Conservation (phyloP, 53 echinoderm and acorn worm species). For the Arbacia lixula region DNA sequence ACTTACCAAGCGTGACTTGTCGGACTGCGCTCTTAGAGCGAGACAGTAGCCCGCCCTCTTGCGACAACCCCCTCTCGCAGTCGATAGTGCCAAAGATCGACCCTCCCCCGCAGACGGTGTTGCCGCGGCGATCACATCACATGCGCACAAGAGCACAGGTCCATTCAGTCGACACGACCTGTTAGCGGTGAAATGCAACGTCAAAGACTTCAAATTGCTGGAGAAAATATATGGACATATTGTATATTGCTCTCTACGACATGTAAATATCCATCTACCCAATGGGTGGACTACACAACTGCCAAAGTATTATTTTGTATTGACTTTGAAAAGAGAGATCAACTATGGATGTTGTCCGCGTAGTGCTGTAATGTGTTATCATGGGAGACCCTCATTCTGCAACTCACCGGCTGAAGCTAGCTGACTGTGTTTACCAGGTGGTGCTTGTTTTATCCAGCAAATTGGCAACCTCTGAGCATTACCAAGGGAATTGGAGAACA, state of each 20-base stretch:
- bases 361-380: too few relatives aligned
- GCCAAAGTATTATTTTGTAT: constrained; percentile 55
- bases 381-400: too few relatives aligned
- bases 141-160: constrained; percentile 85
- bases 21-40: constrained; percentile 52
- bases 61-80: constrained; percentile 36
- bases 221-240: constrained; percentile 14
- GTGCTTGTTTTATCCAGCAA: too few relatives aligned
- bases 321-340: not conserved
- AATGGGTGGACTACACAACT: constrained; percentile 10
- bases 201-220: not conserved
- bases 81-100: constrained; percentile 82
- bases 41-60: constrained; percentile 50
- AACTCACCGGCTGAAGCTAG: too few relatives aligned
- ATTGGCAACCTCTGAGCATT: too few relatives aligned
- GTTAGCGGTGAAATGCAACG: constrained; percentile 15
- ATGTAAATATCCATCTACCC: constrained; percentile 40
- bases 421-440: too few relatives aligned
- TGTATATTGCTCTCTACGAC: constrained; percentile 31
- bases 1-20: constrained; percentile 40
- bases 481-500: too few relatives aligned
- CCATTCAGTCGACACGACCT: constrained; percentile 87
- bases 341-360: too few relatives aligned
- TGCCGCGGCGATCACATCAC: constrained; percentile 78
- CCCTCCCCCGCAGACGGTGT: constrained; percentile 94